These are phyloP conservation scores for Potamilus streckersoni DNA, from an alignment of 1,140 invertebrate species.

Conservation along the genomic window DNA sequence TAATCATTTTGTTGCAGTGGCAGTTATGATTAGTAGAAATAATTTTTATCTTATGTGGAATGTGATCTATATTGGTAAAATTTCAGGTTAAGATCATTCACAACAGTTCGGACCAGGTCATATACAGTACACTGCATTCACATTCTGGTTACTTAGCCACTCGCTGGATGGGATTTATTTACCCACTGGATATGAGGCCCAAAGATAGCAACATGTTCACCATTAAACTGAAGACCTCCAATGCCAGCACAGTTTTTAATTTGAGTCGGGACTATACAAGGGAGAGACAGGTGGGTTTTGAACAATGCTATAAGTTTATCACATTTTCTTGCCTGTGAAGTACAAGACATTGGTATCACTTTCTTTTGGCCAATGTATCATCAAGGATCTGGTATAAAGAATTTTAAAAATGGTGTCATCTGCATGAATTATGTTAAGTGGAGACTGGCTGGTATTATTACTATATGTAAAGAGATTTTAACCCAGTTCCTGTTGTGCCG, in stretches of 20 bases:
- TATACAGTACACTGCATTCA: constrained; percentile 71
- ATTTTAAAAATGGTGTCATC: too few species aligned
- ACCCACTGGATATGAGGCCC: constrained; percentile 72
- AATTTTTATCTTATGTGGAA: too few species aligned
- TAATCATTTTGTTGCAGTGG: too few species aligned
- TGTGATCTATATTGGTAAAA: background rate
- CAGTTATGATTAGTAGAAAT: too few species aligned
- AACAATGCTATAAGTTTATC: background rate
- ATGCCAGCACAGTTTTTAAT: constrained; percentile 45
- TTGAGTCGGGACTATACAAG: constrained; percentile 56
- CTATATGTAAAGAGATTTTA: too few species aligned
- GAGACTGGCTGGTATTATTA: too few species aligned
- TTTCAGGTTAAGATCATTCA: constrained; percentile 79
- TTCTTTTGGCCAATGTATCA: too few species aligned
- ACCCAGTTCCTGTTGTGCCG: too few species aligned
- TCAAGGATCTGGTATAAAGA: too few species aligned
- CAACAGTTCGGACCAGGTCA: constrained; percentile 83
- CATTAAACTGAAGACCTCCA: constrained; percentile 42
- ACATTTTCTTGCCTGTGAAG: background rate
- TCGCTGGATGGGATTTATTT: constrained; percentile 78
- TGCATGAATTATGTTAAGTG: too few species aligned
- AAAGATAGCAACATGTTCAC: constrained; percentile 36
- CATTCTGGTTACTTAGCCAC: constrained; percentile 74
- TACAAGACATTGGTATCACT: too few species aligned
- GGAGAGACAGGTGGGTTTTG: constrained; percentile 41